Conservation (phyloP, 2,113 vertebrate species). For the Heterotis niloticus region DNA sequence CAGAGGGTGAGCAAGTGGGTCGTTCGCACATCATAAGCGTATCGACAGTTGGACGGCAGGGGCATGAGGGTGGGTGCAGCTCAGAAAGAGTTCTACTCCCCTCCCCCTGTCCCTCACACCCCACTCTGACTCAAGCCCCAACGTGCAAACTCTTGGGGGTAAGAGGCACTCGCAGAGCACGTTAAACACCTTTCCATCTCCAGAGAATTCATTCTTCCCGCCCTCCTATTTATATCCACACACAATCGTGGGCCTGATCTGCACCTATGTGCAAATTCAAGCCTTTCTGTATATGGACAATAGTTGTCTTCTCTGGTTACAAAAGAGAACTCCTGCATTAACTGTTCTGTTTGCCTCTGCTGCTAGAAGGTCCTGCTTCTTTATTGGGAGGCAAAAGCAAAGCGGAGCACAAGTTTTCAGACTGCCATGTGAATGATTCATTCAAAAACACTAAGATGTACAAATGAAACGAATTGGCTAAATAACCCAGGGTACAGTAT, state of each 20-base stretch:
- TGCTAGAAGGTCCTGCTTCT: no score
- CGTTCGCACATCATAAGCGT: neutral
- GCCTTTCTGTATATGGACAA: neutral
- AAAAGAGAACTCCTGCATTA: neutral
- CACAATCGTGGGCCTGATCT: constrained; percentile 6
- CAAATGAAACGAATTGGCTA: no score
- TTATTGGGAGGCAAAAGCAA: no score
- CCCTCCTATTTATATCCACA: neutral
- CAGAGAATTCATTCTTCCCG: neutral
- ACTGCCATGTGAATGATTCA: no score
- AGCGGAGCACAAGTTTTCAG: no score
- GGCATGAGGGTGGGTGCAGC: no score
- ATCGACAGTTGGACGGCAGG: no score
- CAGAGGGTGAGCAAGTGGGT: neutral
- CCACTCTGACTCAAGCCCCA: neutral
- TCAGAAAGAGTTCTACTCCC: neutral
- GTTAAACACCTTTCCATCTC: neutral
- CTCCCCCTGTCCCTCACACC: no score
- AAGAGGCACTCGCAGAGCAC: neutral
- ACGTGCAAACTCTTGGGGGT: neutral
- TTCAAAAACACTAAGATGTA: no score
- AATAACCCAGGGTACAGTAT: no score
- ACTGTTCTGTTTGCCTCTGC: no score
- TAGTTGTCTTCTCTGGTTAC: neutral
- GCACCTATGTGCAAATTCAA: neutral